These are phyloP conservation scores for Apomyelois bistriatella DNA, from an alignment of 2,888 invertebrate species.

Conservation along the genomic window DNA sequence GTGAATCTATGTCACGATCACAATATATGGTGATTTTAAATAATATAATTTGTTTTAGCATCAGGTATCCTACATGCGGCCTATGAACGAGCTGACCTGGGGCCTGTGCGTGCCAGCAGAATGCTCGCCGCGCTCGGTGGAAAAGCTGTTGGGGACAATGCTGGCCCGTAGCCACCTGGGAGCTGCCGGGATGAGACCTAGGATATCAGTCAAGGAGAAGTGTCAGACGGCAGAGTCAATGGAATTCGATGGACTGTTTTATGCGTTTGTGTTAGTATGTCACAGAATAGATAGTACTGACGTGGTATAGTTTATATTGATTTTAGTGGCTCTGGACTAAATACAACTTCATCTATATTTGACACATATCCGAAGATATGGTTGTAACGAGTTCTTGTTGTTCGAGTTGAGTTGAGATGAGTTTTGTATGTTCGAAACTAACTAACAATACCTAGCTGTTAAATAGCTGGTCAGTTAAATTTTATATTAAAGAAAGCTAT, in stretches of 20 bases:
- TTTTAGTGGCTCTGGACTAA: no score
- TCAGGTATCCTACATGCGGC: slow-evolving; percentile 46
- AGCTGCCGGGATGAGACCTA: slow-evolving; percentile 51
- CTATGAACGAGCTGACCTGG: slow-evolving; percentile 70
- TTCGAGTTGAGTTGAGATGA: no score
- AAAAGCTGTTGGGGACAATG: slow-evolving; percentile 46
- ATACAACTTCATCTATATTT: no score
- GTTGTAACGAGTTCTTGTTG: no score
- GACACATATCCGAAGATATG: no score
- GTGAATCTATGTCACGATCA: no score
- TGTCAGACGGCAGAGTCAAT: slow-evolving; percentile 47
- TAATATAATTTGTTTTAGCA: slow-evolving; percentile 30
- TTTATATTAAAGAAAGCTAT: no score
- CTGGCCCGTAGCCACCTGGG: slow-evolving; percentile 62
- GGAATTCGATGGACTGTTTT: slow-evolving; percentile 46
- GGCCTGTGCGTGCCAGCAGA: slow-evolving; percentile 76
- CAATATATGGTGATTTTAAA: no score
- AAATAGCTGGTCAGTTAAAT: no score
- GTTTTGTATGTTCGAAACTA: no score
- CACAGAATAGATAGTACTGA: neutral
- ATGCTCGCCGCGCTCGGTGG: slow-evolving; percentile 56
- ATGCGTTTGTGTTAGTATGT: slow-evolving; percentile 54
- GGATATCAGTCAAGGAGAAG: slow-evolving; percentile 43
- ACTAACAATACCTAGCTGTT: no score
- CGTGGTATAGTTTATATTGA: no score